Base-by-base conservation (phyloP, 2,797 vertebrate genomes). In the Anabacerthia variegaticeps region DNA sequence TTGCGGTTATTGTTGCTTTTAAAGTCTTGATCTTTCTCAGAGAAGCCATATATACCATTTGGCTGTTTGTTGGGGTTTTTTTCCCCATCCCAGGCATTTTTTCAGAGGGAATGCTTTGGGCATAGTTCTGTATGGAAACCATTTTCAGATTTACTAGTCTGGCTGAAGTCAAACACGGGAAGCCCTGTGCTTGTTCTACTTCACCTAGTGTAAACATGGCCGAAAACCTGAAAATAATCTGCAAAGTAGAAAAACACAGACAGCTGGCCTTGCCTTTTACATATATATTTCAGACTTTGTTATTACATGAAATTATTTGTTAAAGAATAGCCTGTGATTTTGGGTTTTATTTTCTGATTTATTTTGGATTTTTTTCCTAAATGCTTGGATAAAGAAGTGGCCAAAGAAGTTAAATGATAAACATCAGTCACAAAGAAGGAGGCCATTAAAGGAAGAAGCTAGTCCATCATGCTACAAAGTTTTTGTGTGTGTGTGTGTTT, bases 141-240 rank as follows among this genome's bases (percentile, higher is more conserved):
- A 28, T 65, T 79, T 85, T 27, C 37, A 68, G 43, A 61, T 65
- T 65, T 61, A 22, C 49, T 46, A 37, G 30, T 44, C 37, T 77
- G 49, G 9, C 41, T 77, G 28, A 71, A 36, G 17, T 52, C 37
- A 56, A 65, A 36, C 2, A 2, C 10, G 30, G 34, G 9, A 54
- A 77, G 85, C 22, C 12, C 30, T 80, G 32, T 0, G 1, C 13
- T 63, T 11, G 5, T 39, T 63, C 24, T 49, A 3, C 0, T 0
- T 65, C 37, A 4, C 14, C 26, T 27, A 21, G 4, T 5, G 7
- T 24, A 44, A 46, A 65, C 10, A 18, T 15, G n/a, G 58, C 34
- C 88, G 65, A 61, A 67, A 83, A 73, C 36, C 8, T 32, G 28
- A 66, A 27, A 52, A 10, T 4, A 41, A 10, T n/a, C 46, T 58